phyloP scores from a whole-genome alignment of 2,797 vertebrate genomes.

The Limosa lapponica region DNA sequence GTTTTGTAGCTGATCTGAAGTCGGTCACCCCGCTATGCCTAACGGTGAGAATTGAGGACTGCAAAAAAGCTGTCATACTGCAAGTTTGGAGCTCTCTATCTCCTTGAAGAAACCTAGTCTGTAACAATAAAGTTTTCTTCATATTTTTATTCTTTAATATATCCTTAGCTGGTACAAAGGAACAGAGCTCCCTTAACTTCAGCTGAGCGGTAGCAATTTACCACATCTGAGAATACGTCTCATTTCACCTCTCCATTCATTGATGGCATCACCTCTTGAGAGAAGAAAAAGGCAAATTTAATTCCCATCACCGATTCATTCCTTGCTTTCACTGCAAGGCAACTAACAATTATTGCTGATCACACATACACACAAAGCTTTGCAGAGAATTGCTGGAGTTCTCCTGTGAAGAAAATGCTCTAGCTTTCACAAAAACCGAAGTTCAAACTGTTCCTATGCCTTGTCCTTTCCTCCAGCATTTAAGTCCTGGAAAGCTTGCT shows the following conservation, averaged over 20 bases:
- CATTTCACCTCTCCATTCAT: conserved; percentile 11
- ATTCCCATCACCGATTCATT: not conserved
- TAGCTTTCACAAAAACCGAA: conserved; percentile 13
- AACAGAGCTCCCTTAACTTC: not conserved
- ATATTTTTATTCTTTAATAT: not conserved
- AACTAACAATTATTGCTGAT: conserved; percentile 1
- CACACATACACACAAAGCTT: not conserved
- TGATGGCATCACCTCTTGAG: not conserved
- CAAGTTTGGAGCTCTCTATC: not conserved
- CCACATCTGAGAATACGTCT: not conserved
- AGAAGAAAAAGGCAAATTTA: conserved; percentile 16
- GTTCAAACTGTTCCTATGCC: not conserved
- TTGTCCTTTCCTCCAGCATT: conserved; percentile 29
- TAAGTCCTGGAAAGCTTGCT: not conserved
- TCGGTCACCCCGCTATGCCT: not conserved
- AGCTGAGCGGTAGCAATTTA: not conserved
- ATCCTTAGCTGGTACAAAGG: not conserved
- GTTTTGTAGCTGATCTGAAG: not conserved
- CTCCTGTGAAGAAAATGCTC: not conserved
- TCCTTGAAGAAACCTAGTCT: not conserved
- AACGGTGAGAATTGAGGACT: not conserved
- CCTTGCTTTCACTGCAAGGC: not conserved
- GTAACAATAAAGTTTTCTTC: not conserved
- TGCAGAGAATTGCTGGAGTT: not conserved
- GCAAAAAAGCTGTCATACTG: not conserved